Evolutionary conservation across 2,888 invertebrate species (phyloP).

Genomic region (Hylaea fasciaria): DNA sequence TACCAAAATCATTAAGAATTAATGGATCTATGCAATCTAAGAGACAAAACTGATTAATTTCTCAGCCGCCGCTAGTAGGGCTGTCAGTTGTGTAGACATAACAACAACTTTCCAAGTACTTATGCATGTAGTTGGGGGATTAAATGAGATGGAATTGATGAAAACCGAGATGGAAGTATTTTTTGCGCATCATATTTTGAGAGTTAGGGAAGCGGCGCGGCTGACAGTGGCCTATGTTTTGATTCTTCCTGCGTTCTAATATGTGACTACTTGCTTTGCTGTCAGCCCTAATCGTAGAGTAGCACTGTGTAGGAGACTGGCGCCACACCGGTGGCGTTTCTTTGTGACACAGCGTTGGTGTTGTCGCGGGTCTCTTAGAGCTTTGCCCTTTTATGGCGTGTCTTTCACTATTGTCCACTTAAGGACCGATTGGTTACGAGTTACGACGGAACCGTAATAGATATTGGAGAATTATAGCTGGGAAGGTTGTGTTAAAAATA

Average conservation of each 20-base stretch:
- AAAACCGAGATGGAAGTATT: no score
- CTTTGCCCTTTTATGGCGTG: conserved; percentile 19
- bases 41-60: conserved; percentile 31
- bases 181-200: no score
- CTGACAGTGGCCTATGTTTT: no score
- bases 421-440: conserved; percentile 11
- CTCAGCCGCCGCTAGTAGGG: conserved; percentile 10
- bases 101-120: no score
- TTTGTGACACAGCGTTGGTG: conserved; percentile 29
- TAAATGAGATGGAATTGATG: no score
- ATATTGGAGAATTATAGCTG: no score
- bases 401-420: conserved; percentile 28
- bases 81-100: conserved; percentile 1
- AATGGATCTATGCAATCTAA: conserved; percentile 22
- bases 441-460: not conserved
- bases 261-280: not conserved
- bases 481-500: no score
- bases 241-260: not conserved
- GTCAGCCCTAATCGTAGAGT: conserved; percentile 21
- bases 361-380: conserved; percentile 15
- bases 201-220: no score
- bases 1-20: conserved; percentile 28
- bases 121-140: no score
- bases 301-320: conserved; percentile 24
- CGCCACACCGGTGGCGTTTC: conserved; percentile 23